Evolutionary conservation across 2,113 vertebrate species (phyloP), one percentile per base, ranked within the genome.

Genomic region (Garra rufa): DNA sequence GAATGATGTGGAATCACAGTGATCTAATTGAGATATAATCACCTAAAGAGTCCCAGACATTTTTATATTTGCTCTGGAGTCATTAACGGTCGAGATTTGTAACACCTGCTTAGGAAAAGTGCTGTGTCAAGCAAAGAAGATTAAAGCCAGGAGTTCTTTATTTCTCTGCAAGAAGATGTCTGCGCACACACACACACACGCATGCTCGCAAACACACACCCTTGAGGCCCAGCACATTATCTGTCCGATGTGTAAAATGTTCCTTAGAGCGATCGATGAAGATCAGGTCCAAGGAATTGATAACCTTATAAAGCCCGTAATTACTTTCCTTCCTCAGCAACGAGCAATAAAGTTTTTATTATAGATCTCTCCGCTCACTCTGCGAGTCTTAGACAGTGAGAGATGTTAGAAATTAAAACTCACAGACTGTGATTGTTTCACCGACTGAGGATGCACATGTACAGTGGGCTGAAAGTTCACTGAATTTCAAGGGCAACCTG

Each of bases 251-350:
- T 86, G 82, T 83, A 84, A 76, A 83, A 86, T 83, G 63, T 76
- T 74, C 83, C 74, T 44, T 43, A 26, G 69, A 13, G 57, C 73
- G 85, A 87, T 90, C 89, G 67, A 90, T 87, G 88, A 76, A 87
- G 82, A 90, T 90, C 75, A 87, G 85, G 73, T 87, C 75, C 41
- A 55, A 83, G 83, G 87, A 87, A 87, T 83, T 88, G 87, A 90
- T 86, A 90, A 88, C 84, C 87, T 87, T 82, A 86, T 88, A 88
- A 88, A 90, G 74, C 28, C 76, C 82, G 79, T 85, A 88, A 90
- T 90, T 88, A 85, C 86, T 70, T 86, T 86, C 76, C 74, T 59
- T 86, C 82, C 80, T 83, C 71, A 24, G 75, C 86, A 84, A 84
- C 19, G 26, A 79, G 86, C 84, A 79, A 83, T 90, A 83, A 90